These are phyloP conservation scores for Anthophora plumipes DNA, from an alignment of 2,888 invertebrate species.

Conservation along the genomic window DNA sequence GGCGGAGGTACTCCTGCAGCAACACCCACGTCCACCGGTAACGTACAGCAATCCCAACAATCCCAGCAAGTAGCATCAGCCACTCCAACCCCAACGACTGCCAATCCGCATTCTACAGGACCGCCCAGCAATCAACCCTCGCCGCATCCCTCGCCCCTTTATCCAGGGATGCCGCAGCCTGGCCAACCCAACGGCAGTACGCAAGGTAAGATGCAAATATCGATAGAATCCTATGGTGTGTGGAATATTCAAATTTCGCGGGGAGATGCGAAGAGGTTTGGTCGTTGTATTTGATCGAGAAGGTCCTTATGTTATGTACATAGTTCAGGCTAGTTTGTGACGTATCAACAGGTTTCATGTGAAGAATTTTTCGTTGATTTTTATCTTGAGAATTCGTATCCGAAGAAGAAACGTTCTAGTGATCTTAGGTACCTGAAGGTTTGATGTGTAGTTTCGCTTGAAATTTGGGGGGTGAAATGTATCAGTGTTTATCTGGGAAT, in stretches of 20 bases:
- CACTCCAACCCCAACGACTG: conserved; percentile 79
- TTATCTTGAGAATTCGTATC: too few relatives aligned
- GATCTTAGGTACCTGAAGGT: too few relatives aligned
- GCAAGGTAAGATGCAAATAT: conserved; percentile 78
- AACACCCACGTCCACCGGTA: conserved; percentile 77
- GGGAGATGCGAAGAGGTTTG: background rate
- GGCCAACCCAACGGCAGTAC: conserved; percentile 80
- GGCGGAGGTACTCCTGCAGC: conserved; percentile 80
- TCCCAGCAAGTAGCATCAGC: conserved; percentile 85
- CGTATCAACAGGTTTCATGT: too few relatives aligned
- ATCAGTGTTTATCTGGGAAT: too few relatives aligned
- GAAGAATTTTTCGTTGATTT: too few relatives aligned
- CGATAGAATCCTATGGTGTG: conserved; percentile 15
- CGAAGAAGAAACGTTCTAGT: too few relatives aligned
- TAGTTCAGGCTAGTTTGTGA: background rate
- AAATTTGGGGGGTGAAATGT: too few relatives aligned
- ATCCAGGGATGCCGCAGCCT: conserved; percentile 80
- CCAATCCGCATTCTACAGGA: conserved; percentile 80
- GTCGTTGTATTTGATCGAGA: background rate
- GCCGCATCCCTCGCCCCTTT: conserved; percentile 82
- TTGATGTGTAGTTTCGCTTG: too few relatives aligned
- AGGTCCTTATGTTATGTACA: background rate
- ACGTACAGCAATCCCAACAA: conserved; percentile 77
- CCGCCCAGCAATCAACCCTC: conserved; percentile 80
- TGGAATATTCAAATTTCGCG: background rate